phyloP scores from a whole-genome alignment of 2,797 vertebrate species.

The Eulemur rubriventer region DNA sequence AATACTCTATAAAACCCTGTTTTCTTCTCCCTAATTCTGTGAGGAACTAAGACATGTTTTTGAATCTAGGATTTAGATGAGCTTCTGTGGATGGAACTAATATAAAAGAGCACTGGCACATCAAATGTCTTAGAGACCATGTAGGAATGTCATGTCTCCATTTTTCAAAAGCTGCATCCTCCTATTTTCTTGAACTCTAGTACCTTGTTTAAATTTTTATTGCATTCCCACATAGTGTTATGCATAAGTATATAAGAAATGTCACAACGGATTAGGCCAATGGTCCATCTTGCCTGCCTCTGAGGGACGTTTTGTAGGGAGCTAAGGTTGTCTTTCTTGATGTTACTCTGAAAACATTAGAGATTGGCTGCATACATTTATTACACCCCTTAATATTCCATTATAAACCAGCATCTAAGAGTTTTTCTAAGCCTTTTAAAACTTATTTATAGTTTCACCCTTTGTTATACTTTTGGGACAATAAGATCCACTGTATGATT shows the following conservation, averaged over 20 bases:
- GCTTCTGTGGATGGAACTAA: neutral
- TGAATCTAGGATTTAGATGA: conserved; percentile 28
- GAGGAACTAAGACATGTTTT: neutral
- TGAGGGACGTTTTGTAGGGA: conserved; percentile 41
- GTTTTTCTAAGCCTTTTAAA: conserved; percentile 58
- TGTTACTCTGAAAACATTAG: conserved; percentile 53
- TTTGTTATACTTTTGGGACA: conserved; percentile 39
- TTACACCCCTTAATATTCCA: conserved; percentile 17
- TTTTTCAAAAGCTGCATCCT: conserved; percentile 56
- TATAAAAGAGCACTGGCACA: neutral
- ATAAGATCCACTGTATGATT: neutral
- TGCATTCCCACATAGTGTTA: conserved; percentile 72
- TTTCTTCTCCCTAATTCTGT: conserved; percentile 45
- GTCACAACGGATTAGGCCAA: conserved; percentile 67
- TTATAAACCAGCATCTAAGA: conserved; percentile 40
- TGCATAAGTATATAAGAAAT: conserved; percentile 75
- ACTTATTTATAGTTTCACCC: conserved; percentile 48
- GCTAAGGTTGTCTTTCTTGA: conserved; percentile 58
- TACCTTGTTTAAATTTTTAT: conserved; percentile 80
- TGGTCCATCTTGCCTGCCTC: conserved; percentile 63
- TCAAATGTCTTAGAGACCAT: neutral
- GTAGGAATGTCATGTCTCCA: neutral
- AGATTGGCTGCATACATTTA: neutral
- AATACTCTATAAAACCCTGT: conserved; percentile 21
- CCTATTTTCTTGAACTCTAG: conserved; percentile 59